Percentiles rank a stretch among this genome's conserved stretches.
phyloP scores from a whole-genome alignment of 2,113 vertebrate species.

The Furnarius figulus region DNA sequence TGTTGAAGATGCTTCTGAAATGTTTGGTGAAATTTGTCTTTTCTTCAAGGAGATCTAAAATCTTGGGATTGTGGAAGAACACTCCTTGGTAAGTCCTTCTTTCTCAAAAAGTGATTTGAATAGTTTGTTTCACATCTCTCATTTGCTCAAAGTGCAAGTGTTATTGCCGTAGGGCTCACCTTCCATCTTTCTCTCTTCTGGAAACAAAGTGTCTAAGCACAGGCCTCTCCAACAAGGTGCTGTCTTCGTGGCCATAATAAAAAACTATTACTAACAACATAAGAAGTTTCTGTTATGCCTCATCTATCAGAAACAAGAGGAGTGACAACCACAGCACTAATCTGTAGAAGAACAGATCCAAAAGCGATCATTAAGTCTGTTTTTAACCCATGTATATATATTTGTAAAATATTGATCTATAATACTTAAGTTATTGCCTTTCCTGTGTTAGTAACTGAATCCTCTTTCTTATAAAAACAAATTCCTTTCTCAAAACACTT shows the following conservation, averaged over 20 bases:
- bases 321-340: neutral
- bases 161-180: neutral
- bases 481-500: neutral
- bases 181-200: neutral
- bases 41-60: neutral
- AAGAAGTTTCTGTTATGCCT: neutral
- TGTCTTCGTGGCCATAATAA: neutral
- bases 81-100: neutral
- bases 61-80: neutral
- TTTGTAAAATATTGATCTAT: neutral
- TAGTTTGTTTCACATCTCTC: neutral
- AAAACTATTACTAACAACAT: neutral
- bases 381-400: neutral
- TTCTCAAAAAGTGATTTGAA: neutral
- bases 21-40: neutral
- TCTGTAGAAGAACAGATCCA: neutral
- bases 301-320: neutral
- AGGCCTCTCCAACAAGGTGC: neutral
- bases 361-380: neutral
- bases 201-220: neutral
- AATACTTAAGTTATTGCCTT: neutral
- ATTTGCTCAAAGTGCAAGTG: neutral
- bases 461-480: neutral
- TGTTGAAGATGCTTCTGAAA: neutral
- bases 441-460: neutral